Evolutionary conservation across 2,888 invertebrate species (phyloP), one percentile per base, ranked within the genome.

Genomic region (Archaeoteleia sp.): DNA sequence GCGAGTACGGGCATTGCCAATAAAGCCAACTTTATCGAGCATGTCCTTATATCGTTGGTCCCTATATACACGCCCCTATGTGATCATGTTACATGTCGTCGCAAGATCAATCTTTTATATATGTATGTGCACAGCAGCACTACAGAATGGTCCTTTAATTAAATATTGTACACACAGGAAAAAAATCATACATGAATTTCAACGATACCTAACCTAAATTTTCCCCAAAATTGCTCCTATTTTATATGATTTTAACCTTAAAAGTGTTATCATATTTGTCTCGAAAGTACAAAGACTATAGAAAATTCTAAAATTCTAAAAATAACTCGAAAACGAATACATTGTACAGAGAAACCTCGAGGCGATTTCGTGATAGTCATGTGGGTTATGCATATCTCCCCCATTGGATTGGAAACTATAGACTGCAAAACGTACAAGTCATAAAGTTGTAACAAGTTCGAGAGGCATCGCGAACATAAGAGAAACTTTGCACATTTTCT

Each of bases 391-490:
- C 10, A 27, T 60, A 12, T 49, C 35, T 49, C 29, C 35, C 49
- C 37, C 23, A 37, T 53, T 39, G 46, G 35, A 46, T 27, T 25
- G 32, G 13, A 29, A 53, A 17, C 45, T 61, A 51, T 53, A 61
- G 45, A 45, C 51, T 53, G 32, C 51, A 37, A 53, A 45, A 46
- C 43, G 30, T 60, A 43, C 37, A 53, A 51, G 53, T 61, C 53
- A 61, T 61, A 61, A 61, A 61, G 46, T 54, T 54, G 61, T 51
- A 60, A 60, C 51, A 60, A 51, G 43, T 60, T 37, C 2, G 46
- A 32, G 46, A 46, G 39, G 32, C 35, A 46, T 54, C n/a, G n/a
- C 17, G 53, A 40, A 54, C 61, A 40, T 46, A 54, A 53, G 61
- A 46, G 61, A 61, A 61, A 61, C 61, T 61, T 43, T 46, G 54